These are phyloP conservation scores for Apis florea DNA, from an alignment of 1,140 invertebrate species.

Conservation along the genomic window DNA sequence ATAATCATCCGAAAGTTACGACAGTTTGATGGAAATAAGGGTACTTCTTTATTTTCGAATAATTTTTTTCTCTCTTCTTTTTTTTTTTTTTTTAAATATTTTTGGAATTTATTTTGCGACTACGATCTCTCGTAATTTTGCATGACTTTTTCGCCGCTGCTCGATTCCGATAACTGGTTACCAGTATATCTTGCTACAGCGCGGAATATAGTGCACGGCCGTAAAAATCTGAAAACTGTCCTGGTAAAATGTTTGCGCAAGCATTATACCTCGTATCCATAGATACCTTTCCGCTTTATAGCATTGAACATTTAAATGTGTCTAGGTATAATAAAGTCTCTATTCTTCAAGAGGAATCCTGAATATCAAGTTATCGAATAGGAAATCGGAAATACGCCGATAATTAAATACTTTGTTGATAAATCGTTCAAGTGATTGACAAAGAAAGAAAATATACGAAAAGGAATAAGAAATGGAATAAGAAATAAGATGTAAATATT, in stretches of 20 bases:
- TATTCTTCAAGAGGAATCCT: neutral
- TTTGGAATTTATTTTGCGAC: neutral
- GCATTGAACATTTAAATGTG: neutral
- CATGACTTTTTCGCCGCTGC: slow-evolving; percentile 30
- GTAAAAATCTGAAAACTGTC: slow-evolving; percentile 48
- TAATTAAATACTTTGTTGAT: too few relatives aligned
- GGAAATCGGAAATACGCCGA: too few relatives aligned
- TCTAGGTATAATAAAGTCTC: slow-evolving; percentile 1
- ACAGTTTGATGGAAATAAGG: too few relatives aligned
- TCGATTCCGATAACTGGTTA: slow-evolving; percentile 48
- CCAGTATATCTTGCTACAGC: slow-evolving; percentile 39
- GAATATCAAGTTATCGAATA: too few relatives aligned
- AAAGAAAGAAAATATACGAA: too few relatives aligned
- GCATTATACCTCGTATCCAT: slow-evolving; percentile 23
- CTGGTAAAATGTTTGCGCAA: slow-evolving; percentile 44
- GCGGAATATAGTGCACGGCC: slow-evolving; percentile 20
- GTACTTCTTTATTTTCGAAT: too few relatives aligned
- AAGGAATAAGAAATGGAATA: too few relatives aligned
- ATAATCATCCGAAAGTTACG: too few relatives aligned
- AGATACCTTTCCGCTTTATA: slow-evolving; percentile 8
- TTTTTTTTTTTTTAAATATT: slow-evolving; percentile 11
- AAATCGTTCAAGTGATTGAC: too few relatives aligned
- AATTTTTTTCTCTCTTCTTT: neutral
- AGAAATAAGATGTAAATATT: too few relatives aligned
- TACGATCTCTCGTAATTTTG: slow-evolving; percentile 29